Conservation (phyloP, 1,140 invertebrate species). For the Drosophila bipectinata region DNA sequence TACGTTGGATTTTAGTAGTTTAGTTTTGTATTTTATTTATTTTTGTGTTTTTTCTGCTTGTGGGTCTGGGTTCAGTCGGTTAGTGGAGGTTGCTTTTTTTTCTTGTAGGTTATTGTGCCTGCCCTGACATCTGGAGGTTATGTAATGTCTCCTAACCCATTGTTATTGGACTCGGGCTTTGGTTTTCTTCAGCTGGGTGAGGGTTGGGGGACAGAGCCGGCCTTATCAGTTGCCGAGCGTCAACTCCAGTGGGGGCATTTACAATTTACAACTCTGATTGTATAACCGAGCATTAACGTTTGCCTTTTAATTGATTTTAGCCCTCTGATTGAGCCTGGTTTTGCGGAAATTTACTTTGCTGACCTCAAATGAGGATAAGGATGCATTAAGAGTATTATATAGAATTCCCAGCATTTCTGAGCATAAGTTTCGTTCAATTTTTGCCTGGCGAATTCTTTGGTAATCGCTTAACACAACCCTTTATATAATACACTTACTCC, state of each 20-base stretch:
- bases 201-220: constrained; percentile 19
- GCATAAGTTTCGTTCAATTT: constrained; percentile 5
- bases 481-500: constrained; percentile 20
- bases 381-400: not conserved
- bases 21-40: constrained; percentile 26
- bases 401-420: no score
- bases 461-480: constrained; percentile 1
- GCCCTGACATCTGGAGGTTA: constrained; percentile 52
- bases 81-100: constrained; percentile 31
- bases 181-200: constrained; percentile 25
- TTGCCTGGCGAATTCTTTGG: not conserved
- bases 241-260: constrained; percentile 33
- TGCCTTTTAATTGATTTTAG: constrained; percentile 45
- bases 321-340: constrained; percentile 30
- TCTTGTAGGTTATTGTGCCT: constrained; percentile 71
- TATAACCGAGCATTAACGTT: constrained; percentile 39
- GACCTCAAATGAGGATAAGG: not conserved
- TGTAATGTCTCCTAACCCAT: constrained; percentile 61
- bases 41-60: constrained; percentile 24
- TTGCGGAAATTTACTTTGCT: constrained; percentile 24
- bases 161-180: constrained; percentile 50
- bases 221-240: constrained; percentile 61
- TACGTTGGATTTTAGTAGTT: constrained; percentile 62
- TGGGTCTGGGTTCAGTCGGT: constrained; percentile 53
- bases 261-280: constrained; percentile 46